Conservation (phyloP, 2,797 vertebrate genomes). For the Erethizon dorsatum region DNA sequence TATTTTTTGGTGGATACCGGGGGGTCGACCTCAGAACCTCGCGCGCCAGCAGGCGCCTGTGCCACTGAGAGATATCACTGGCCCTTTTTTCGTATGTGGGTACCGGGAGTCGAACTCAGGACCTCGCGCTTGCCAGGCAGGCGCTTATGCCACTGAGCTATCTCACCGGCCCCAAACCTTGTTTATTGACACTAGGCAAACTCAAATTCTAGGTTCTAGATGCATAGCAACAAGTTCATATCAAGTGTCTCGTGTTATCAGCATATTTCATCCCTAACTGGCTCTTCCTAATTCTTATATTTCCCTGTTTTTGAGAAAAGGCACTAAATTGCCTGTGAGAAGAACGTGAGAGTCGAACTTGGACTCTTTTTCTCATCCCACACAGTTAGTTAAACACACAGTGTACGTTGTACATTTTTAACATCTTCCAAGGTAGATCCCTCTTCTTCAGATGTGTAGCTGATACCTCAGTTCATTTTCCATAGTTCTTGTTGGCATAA, state of each 20-base stretch:
- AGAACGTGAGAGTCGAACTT: neutral
- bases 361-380: neutral
- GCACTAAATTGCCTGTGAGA: neutral
- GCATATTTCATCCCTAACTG: neutral
- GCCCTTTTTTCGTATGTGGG: too few species aligned
- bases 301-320: neutral
- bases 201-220: neutral
- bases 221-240: neutral
- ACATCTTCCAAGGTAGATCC: neutral
- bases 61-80: too few species aligned
- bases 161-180: too few species aligned
- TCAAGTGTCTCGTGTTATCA: neutral
- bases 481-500: neutral
- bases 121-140: too few species aligned
- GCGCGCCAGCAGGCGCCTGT: too few species aligned
- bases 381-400: neutral
- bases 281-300: neutral
- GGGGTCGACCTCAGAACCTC: too few species aligned
- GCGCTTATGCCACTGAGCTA: too few species aligned
- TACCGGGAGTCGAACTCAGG: too few species aligned
- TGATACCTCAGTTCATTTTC: neutral
- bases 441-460: neutral
- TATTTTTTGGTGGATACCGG: too few species aligned
- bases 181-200: neutral
- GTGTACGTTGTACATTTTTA: neutral